Conservation (phyloP, 2,888 invertebrate genomes). For the Aromia moschata region DNA sequence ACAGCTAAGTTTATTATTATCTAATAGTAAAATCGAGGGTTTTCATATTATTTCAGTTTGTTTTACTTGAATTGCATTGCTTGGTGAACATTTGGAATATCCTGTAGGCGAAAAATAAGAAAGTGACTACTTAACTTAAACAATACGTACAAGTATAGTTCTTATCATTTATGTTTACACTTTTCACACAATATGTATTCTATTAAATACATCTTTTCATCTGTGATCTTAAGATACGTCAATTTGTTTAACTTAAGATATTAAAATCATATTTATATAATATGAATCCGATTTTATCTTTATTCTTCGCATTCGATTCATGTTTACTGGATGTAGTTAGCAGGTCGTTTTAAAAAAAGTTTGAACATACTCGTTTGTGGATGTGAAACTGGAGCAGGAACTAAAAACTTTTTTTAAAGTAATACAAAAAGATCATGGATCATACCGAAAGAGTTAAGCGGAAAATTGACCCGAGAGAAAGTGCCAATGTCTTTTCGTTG, state of each 20-base stretch:
- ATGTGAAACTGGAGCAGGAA: not conserved
- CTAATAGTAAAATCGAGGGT: no score
- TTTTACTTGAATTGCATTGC: no score
- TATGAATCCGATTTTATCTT: slow-evolving; percentile 10
- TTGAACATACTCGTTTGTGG: not conserved
- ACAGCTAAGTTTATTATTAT: no score
- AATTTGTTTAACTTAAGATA: slow-evolving; percentile 19
- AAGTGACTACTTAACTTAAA: no score
- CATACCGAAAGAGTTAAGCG: slow-evolving; percentile 41
- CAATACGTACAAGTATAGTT: no score
- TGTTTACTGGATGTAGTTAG: slow-evolving; percentile 4
- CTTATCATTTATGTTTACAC: no score
- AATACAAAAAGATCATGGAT: no score
- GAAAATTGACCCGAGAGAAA: slow-evolving; percentile 45
- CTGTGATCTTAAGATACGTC: not conserved
- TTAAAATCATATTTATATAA: slow-evolving; percentile 14
- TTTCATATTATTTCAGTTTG: no score
- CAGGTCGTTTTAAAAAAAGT: slow-evolving; percentile 4
- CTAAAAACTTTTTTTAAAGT: no score
- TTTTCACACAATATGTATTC: no score
- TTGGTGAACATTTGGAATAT: no score
- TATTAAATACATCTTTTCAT: slow-evolving; percentile 3
- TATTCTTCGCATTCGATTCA: slow-evolving; percentile 13
- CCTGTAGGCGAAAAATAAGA: no score
- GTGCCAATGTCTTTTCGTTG: slow-evolving; percentile 46